phyloP scores from a whole-genome alignment of 2,113 vertebrate species.

The Macrotis lagotis region DNA sequence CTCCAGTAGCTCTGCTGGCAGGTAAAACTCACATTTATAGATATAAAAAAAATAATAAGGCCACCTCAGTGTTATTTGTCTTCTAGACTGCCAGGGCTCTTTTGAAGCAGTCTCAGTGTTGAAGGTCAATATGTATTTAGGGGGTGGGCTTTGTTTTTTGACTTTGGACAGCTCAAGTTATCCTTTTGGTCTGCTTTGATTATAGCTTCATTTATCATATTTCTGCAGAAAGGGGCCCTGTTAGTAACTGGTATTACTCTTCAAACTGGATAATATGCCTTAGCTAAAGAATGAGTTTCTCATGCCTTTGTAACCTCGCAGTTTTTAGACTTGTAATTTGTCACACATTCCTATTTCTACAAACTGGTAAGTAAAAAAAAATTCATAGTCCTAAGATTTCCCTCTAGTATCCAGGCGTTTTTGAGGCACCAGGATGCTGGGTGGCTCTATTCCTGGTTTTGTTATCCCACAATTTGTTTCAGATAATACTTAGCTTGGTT shows the following conservation, averaged over 20 bases:
- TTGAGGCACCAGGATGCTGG: background rate
- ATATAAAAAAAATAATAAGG: slow-evolving; percentile 37
- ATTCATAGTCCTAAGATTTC: background rate
- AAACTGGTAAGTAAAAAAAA: slow-evolving; percentile 29
- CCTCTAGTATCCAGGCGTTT: background rate
- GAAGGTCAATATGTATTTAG: slow-evolving; percentile 42
- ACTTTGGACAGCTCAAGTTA: background rate
- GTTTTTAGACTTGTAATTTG: slow-evolving; percentile 19
- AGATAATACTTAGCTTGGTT: background rate
- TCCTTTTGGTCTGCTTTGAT: slow-evolving; percentile 1
- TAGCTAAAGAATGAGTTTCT: background rate
- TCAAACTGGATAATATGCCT: background rate
- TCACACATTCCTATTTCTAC: slow-evolving; percentile 30
- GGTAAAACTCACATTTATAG: slow-evolving; percentile 51
- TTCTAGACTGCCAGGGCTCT: slow-evolving; percentile 48
- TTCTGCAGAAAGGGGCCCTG: slow-evolving; percentile 39
- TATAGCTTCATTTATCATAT: slow-evolving; percentile 28
- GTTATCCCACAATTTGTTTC: background rate
- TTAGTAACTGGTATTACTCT: slow-evolving; percentile 28
- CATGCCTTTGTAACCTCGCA: background rate
- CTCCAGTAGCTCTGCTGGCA: slow-evolving; percentile 57
- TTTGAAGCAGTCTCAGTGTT: slow-evolving; percentile 34
- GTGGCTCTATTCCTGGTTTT: background rate
- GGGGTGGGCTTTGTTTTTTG: slow-evolving; percentile 22
- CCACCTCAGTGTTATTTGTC: slow-evolving; percentile 52